phyloP scores from a whole-genome alignment of 2,797 vertebrate species.

The Saxicola maurus region DNA sequence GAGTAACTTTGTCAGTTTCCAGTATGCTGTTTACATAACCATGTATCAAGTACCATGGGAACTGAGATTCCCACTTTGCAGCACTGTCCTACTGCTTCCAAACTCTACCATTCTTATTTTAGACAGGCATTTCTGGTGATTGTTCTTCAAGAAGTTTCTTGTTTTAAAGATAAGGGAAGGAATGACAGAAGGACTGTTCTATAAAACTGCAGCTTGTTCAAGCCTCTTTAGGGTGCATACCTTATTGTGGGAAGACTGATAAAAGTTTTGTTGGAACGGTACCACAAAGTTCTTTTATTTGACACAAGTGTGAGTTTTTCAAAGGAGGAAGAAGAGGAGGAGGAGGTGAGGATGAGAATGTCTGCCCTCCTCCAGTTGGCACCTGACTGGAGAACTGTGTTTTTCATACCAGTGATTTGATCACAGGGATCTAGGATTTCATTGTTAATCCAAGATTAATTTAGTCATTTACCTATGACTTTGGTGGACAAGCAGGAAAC shows the following conservation, averaged over 20 bases:
- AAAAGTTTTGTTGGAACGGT: neutral
- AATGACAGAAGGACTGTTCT: neutral
- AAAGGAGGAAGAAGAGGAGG: neutral
- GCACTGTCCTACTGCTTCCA: neutral
- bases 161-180: neutral
- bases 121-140: neutral
- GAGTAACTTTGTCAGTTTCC: neutral
- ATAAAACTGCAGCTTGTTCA: neutral
- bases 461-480: neutral
- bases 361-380: neutral
- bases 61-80: neutral
- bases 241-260: neutral
- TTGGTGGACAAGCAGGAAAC: neutral
- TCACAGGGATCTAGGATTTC: neutral
- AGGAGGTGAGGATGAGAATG: neutral
- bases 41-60: neutral
- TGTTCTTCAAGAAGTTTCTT: neutral
- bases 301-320: neutral
- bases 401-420: neutral
- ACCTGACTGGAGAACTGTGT: neutral
- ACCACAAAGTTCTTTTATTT: neutral
- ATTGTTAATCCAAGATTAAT: neutral
- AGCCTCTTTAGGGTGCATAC: neutral
- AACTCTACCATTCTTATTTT: neutral
- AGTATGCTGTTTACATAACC: neutral